Base-by-base conservation (phyloP, 2,888 invertebrate species). In the Scaptomyza flava region DNA sequence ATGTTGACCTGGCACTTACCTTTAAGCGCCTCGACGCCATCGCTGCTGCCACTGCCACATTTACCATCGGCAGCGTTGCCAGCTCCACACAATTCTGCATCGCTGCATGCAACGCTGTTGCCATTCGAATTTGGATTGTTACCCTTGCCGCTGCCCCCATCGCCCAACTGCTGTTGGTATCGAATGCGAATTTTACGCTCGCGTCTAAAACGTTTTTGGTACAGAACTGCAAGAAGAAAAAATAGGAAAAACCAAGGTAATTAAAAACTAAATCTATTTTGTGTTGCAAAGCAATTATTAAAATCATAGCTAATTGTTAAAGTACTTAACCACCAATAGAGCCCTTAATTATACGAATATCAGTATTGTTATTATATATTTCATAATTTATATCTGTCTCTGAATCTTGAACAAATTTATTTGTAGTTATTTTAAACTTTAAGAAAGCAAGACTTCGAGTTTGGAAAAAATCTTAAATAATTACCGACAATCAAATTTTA, bases 201-300 rank as follows among this genome's bases (percentile, higher is more conserved):
- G 89, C 96, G 96, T 93, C 97, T 96, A 93, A 97, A 94, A 71
- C 97, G 95, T 92, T 98, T 98, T 92, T 98, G 97, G 92, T 96
- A 97, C 91, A 96, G 93, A 72, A 96, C 98, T 98, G 94, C 20
- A 93, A 33, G 3, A 2, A 0, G 20, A 0, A n/a, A 36, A 8
- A 43, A 33, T 12, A 12, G 23, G 4, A 0, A 14, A 6, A 23
- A 7, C 1, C 36, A n/a, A 27, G 27, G 27, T 27, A 4, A 27
- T 27, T 27, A 4, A 27, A 0, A 27, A 27, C 27, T 27, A 3
- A 23, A 23, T 23, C 23, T 1, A 3, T 3, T 23, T 23, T 23
- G 23, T 23, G 17, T 17, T 17, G 17, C 1, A 17, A 17, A 1
- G 17, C 23, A 23, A 23, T 23, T 23, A 23, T 23, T 23, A 23